Evolutionary conservation across 2,113 vertebrate genomes (phyloP), one percentile per base, ranked within the genome.

Genomic region (Alexandromys fortis): DNA sequence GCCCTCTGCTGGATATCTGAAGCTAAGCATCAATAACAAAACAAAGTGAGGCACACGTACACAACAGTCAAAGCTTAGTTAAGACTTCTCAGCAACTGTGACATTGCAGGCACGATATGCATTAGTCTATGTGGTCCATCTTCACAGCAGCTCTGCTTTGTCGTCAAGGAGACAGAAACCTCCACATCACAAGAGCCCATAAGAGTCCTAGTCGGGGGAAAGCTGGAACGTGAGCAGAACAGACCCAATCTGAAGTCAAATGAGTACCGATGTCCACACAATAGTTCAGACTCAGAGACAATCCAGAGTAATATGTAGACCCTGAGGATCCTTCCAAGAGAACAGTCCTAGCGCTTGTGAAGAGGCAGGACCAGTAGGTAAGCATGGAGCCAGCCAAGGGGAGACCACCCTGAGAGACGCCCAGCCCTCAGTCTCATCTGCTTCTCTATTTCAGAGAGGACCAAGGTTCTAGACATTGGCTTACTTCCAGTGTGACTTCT

Each of bases 1-100:
- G 98, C 97, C 98, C 97, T 96, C 97, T 97, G 61, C 96, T 97
- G 97, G 98, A 95, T 92, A 47, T 95, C 90, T 96, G 65, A 89
- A 94, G 91, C 81, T 91, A 96, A 94, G 65, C 89, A 76, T 78
- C 89, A 81, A 19, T 73, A 88, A 75, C 49, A 72, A 19, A 26
- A 65, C 45, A 90, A 72, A 72, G 38, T 65, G 24, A n/a, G 45
- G 30, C 63, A 72, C 89, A 87, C 13, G 63, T 10, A 28, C 13
- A 26, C 16, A 10, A 21, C 70, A 3, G 72, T 90, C 28, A 75
- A 88, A 96, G n/a, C 3, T 13, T 79, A 68, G n/a, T 76, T 79
- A 90, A 38, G 70, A 38, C 26, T 45, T 42, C 24, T 55, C 30
- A 26, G 28, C 33, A 68, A 33, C 65, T 81, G 8, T 30, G 58